These are phyloP conservation scores for Sarcophaga peregrina DNA, from an alignment of 1,140 invertebrate species.

Conservation along the genomic window DNA sequence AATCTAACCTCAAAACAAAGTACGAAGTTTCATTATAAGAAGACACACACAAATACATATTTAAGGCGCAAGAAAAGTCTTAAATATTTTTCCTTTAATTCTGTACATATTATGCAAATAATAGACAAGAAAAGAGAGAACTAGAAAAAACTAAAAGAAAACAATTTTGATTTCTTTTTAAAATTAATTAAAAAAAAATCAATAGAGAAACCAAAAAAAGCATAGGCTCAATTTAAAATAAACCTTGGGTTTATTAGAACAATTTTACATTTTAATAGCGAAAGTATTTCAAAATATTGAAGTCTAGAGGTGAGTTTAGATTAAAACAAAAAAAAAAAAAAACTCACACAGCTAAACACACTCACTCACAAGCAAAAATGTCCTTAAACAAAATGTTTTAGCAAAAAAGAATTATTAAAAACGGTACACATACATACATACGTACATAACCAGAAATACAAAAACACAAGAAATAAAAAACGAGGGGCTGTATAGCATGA, in stretches of 20 bases:
- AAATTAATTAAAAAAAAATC: constrained; percentile 17
- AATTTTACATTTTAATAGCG: constrained; percentile 1
- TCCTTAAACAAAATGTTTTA: constrained; percentile 1
- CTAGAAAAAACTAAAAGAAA: not conserved
- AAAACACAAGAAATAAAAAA: constrained; percentile 27
- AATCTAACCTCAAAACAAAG: constrained; percentile 28
- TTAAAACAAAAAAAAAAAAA: not conserved
- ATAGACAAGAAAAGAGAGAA: not conserved
- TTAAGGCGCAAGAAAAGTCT: not conserved
- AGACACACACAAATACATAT: not conserved
- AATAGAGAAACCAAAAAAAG: not conserved
- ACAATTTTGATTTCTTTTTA: not conserved
- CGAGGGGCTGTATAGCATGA: constrained; percentile 24
- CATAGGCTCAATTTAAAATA: not conserved
- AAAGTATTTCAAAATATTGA: not conserved
- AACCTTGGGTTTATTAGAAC: not conserved
- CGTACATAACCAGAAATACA: not conserved
- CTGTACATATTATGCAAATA: not conserved
- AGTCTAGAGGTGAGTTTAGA: not conserved
- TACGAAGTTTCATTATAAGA: constrained; percentile 8
- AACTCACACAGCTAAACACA: not conserved
- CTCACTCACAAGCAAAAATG: not conserved
- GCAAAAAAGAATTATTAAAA: not conserved
- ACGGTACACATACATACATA: not conserved
- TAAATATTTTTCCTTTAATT: not conserved